Base-by-base conservation (phyloP, 53 echinoderm and acorn worm genomes). In the Hippasteria phrygiana region DNA sequence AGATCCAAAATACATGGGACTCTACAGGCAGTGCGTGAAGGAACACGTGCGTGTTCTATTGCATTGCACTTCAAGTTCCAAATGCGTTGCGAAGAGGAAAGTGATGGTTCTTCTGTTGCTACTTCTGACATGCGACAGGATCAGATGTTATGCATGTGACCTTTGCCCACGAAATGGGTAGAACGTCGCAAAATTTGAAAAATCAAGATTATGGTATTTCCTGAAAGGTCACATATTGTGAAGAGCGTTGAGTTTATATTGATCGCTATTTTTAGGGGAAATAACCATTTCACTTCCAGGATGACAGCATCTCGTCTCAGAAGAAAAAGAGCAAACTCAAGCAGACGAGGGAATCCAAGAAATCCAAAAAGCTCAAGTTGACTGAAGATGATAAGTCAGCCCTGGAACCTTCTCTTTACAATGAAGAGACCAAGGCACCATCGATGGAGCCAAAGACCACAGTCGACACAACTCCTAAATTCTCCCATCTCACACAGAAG, bases 271-370 rank as follows among this genome's bases (percentile, higher is more conserved):
- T 3, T 34, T 54, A 24, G n/a, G n/a, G n/a, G n/a, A 80, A 80
- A 26, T 62, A 3, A 11, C 28, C 9, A 41, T 45, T 31, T 45
- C 5, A 43, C 22, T 9, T 42, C 1, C 43, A 82, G 82, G 82
- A 82, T 28, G 82, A 82, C 32, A 32, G 32, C 0, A 43, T 27
- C 12, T 11, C 82, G 4, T 46, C 31, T 14, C 65, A 40, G 39
- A 56, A 12, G 18, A 82, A 64, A 42, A 65, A 28, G 46, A 64
- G 46, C 43, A 82, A 82, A 65, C 37, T 65, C 29, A 64, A 42
- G 45, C 29, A 46, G 28, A 66, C 29, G 31, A 65, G 41, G 47
- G 66, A 82, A 29, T n/a, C n/a, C n/a, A 26, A 46, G 66, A 43
- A 46, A 64, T 65, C 46, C 9, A 82, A 78, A n/a, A 36, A 80